Evolutionary conservation across 2,113 vertebrate species (phyloP), one percentile per base, ranked within the genome.

Genomic region (Macaca nemestrina): DNA sequence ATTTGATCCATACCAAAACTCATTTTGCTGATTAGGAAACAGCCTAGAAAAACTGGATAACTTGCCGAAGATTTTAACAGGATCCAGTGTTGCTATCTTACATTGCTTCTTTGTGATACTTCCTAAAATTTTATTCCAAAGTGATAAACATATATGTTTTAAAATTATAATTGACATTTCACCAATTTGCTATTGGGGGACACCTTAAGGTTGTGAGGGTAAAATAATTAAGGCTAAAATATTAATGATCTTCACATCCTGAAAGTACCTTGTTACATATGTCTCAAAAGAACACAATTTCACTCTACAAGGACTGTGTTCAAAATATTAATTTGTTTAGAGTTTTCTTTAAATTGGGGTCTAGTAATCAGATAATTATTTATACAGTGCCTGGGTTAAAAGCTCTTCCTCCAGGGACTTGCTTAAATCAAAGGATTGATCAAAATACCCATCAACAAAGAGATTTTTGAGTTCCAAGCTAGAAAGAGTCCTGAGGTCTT

Each of bases 11-110:
- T 72, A 52, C 6, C 27, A 64, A 88, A 96, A 55, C 13, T 55
- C 6, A 90, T 88, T 97, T 97, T 78, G 70, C 14, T 91, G 1
- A 20, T 50, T 64, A 94, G 45, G 86, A 98, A 93, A 96, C 4
- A 97, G n/a, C 50, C 68, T 88, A 90, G 18, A 95, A n/a, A 93
- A 59, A 32, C 38, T 90, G 70, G 16, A 5, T 94, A 92, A 95
- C 8, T 75, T 93, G 13, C 8, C 25, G 50, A 83, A 55, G 16
- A 93, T 85, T 92, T 40, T 30, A 92, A 72, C 6, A 94, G 4
- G 16, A 80, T 2, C 20, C 5, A 67, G 2, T 55, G 20, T 40
- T 73, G 50, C 12, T 50, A 43, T 20, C 57, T 70, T 93, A 83
- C 8, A 55, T 22, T 83, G 35, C 5, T 94, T 95, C 43, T 95